Evolutionary conservation across 2,113 vertebrate genomes (phyloP).

Genomic region (Syngnathoides biaculeatus): DNA sequence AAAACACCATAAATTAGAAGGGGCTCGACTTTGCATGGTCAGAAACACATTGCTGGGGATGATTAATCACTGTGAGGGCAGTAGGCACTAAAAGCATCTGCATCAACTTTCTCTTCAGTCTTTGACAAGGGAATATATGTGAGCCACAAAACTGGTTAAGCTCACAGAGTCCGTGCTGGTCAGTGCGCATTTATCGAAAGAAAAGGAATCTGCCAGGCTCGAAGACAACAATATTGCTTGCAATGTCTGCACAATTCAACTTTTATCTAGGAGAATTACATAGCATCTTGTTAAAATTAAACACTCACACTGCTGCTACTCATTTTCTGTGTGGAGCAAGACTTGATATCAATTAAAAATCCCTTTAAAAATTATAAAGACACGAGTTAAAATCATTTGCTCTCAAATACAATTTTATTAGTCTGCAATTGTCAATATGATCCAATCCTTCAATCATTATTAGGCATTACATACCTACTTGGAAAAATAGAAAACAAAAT

Average conservation of each 20-base stretch:
- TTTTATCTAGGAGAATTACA: conserved; percentile 1
- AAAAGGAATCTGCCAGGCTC: neutral
- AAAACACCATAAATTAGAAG: conserved; percentile 11
- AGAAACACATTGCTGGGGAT: conserved; percentile 28
- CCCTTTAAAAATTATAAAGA: neutral
- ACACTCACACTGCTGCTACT: conserved; percentile 9
- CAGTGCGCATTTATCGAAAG: neutral
- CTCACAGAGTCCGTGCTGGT: neutral
- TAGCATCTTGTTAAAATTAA: neutral
- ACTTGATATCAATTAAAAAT: neutral
- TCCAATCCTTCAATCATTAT: neutral
- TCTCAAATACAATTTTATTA: neutral
- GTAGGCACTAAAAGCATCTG: neutral
- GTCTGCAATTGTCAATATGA: neutral
- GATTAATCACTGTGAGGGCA: conserved; percentile 28
- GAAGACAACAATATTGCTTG: neutral
- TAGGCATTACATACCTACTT: neutral
- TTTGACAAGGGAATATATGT: conserved; percentile 15
- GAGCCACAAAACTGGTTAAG: conserved; percentile 1
- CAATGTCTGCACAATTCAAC: neutral
- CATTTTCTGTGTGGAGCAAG: neutral
- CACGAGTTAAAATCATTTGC: neutral
- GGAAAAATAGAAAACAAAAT: too few relatives aligned
- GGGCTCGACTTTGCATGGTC: conserved; percentile 5
- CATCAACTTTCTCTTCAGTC: conserved; percentile 12